Evolutionary conservation across 2,113 vertebrate genomes (phyloP), one percentile per base, ranked within the genome.

Genomic region (Lophura nycthemera): DNA sequence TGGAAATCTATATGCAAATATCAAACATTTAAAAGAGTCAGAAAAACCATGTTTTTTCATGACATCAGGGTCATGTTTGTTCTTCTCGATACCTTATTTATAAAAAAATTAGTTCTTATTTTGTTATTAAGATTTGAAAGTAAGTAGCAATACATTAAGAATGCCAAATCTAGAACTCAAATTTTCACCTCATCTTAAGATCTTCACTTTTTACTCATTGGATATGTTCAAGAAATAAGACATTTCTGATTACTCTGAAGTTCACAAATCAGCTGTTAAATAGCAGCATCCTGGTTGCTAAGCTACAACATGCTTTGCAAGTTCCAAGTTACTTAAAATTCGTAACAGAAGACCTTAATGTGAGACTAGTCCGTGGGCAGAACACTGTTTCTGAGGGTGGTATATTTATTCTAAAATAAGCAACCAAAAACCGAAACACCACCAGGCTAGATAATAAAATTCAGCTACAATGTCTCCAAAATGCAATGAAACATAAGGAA

Each of bases 401-500:
- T 66, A 70, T 91, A 92, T 95, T 96, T 94, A 92, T 86, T 95
- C 93, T 92, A 86, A 82, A 81, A 77, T 89, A 95, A 93, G 92
- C 91, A 96, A 95, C 88, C 71, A 83, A 50, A 91, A 78, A 1
- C 5, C 71, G 82, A 54, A 42, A 3, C 14, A 12, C 36, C 27
- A 73, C 29, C 29, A 22, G 32, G 38, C 22, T 34, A 34, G 40
- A 45, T 27, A 42, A 60, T 14, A 45, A 45, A 11, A 32, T 45
- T 45, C 25, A 2, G 32, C 43, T 47, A 25, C n/a, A 12, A 8
- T 36, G 32, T 34, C 42, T 36, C n/a, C 73, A 61, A 47, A 20
- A 27, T 30, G 9, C 43, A 34, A 45, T 10, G n/a, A 36, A 30
- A 10, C 47, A 25, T 29, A 47, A n/a, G 43, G n/a, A 24, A 57